Conservation (phyloP, 2,113 vertebrate species). For the Brachypteracias leptosomus region DNA sequence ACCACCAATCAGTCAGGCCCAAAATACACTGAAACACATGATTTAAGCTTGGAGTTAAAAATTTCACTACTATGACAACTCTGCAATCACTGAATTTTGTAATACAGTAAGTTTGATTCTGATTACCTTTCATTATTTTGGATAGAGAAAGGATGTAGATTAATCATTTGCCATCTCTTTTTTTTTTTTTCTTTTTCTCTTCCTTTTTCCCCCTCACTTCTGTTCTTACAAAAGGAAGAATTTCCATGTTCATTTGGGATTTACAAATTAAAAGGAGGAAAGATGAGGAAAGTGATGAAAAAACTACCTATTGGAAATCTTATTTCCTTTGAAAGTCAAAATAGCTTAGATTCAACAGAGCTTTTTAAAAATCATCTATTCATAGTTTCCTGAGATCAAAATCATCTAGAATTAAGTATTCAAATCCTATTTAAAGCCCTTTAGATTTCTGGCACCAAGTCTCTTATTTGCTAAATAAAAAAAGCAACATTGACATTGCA, state of each 20-base stretch:
- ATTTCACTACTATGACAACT: background rate
- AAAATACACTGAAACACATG: background rate
- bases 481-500: background rate
- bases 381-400: background rate
- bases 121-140: background rate
- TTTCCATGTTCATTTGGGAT: background rate
- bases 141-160: background rate
- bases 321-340: background rate
- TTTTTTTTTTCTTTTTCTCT: background rate
- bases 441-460: background rate
- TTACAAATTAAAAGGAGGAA: background rate
- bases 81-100: background rate
- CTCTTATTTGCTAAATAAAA: accelerated
- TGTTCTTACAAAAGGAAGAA: background rate
- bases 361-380: background rate
- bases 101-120: background rate
- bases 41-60: background rate
- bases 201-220: background rate
- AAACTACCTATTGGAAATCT: background rate
- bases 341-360: background rate
- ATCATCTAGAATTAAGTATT: background rate
- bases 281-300: background rate
- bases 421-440: background rate
- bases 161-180: background rate
- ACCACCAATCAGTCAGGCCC: accelerated